A percentile compares a stretch with the other conserved stretches of the same genome.
phyloP scores from a whole-genome alignment of 2,113 vertebrate genomes.

The Glareola pratincola region DNA sequence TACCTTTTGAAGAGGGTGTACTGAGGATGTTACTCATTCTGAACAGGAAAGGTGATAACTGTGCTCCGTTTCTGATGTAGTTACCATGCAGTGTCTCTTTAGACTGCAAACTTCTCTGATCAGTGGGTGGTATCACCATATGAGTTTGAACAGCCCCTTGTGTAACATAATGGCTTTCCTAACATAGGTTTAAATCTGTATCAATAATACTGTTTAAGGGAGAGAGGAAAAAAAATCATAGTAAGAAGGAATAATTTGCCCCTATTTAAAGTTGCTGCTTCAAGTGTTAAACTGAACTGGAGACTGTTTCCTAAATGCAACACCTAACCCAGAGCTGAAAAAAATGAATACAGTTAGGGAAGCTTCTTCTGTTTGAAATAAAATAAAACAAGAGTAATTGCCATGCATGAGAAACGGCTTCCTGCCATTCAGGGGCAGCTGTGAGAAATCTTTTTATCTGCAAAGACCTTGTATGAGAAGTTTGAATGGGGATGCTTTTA shows the following conservation, averaged over 20 bases:
- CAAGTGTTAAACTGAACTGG: not conserved
- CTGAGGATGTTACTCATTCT: not conserved
- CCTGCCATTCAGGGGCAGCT: constrained; percentile 27
- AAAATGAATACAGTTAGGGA: not conserved
- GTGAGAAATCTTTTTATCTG: constrained; percentile 54
- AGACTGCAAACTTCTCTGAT: not conserved
- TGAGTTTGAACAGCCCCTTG: not conserved
- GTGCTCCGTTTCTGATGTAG: not conserved
- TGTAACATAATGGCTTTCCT: not conserved
- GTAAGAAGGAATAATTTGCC: not conserved
- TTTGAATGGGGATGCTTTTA: constrained; percentile 57
- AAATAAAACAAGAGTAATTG: constrained; percentile 26
- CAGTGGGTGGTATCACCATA: not conserved
- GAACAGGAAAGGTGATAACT: not conserved
- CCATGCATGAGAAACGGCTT: constrained; percentile 3
- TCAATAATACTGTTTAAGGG: not conserved
- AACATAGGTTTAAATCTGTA: not conserved
- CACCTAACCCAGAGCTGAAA: not conserved
- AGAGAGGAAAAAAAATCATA: not conserved
- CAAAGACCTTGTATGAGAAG: constrained; percentile 41
- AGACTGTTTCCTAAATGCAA: not conserved
- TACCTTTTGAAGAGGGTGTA: constrained; percentile 17
- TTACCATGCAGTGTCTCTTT: not conserved
- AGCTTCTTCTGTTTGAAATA: constrained; percentile 1
- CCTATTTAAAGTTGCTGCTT: not conserved